Conservation (phyloP, 2,113 vertebrate species). For the Glareola pratincola region DNA sequence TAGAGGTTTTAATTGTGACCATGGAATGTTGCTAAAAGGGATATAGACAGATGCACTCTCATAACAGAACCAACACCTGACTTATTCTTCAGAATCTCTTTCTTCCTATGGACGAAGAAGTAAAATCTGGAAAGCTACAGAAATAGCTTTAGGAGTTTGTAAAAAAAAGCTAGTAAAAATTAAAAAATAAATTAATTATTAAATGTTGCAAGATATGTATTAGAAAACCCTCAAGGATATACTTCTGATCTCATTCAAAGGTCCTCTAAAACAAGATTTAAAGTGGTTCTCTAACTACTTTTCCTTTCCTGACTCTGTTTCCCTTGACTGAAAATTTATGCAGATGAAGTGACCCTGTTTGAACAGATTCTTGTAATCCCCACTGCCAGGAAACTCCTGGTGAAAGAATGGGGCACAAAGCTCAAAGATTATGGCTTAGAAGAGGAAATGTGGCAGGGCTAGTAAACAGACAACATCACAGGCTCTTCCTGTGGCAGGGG, state of each 20-base stretch:
- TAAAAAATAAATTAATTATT: not conserved
- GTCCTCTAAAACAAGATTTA: not conserved
- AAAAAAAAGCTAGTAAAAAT: not conserved
- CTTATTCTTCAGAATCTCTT: not conserved
- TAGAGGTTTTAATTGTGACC: not conserved
- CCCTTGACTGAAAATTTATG: not conserved
- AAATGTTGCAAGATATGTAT: not conserved
- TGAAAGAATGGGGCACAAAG: not conserved
- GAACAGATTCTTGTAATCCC: not conserved
- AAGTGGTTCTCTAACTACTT: not conserved
- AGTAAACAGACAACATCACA: not conserved
- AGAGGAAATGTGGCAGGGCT: not conserved
- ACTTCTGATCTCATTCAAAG: not conserved
- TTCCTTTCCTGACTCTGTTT: not conserved
- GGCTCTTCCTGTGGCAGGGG: not conserved
- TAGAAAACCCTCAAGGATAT: not conserved
- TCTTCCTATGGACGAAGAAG: not conserved
- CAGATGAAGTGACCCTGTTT: not conserved
- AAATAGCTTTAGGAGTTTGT: not conserved
- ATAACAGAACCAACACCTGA: accelerated
- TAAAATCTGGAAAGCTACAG: not conserved
- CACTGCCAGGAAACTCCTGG: not conserved
- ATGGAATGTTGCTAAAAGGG: not conserved
- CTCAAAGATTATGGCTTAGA: not conserved
- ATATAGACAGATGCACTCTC: not conserved